phyloP scores from a whole-genome alignment of 2,113 vertebrate genomes.

The Lamprotornis superbus region DNA sequence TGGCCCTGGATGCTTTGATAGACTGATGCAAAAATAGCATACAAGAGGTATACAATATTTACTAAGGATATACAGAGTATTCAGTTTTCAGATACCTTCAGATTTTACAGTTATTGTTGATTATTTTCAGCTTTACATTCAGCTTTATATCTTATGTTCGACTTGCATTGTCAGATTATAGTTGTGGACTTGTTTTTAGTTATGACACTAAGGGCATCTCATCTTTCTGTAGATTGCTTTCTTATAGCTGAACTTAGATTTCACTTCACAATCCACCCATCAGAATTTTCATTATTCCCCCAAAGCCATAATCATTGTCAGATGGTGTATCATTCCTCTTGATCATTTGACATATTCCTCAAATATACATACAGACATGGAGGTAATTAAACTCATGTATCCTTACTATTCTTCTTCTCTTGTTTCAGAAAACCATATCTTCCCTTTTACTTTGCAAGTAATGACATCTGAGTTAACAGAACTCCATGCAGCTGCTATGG shows the following conservation, averaged over 20 bases:
- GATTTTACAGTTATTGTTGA: not conserved
- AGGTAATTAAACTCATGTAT: conserved; percentile 52
- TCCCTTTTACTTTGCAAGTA: not conserved
- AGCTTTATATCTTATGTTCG: not conserved
- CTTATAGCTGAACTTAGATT: not conserved
- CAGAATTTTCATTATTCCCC: conserved; percentile 4
- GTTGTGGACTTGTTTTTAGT: not conserved
- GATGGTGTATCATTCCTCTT: conserved; percentile 23
- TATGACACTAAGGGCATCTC: not conserved
- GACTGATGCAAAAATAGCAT: not conserved
- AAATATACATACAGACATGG: conserved; percentile 27
- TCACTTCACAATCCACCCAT: conserved; percentile 1
- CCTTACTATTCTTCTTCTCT: conserved; percentile 22
- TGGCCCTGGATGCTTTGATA: not conserved
- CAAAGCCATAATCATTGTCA: conserved; percentile 35
- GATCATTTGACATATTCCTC: conserved; percentile 28
- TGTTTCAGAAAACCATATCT: conserved; percentile 22
- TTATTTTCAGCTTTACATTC: not conserved
- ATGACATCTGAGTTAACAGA: not conserved
- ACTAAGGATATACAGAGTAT: not conserved
- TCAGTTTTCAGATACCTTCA: not conserved
- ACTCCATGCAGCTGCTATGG: not conserved
- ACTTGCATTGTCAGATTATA: not conserved
- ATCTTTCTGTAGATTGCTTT: not conserved
- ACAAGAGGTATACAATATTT: not conserved